These are phyloP conservation scores for Drosophila quinaria DNA, from an alignment of 2,888 invertebrate species.

Conservation along the genomic window DNA sequence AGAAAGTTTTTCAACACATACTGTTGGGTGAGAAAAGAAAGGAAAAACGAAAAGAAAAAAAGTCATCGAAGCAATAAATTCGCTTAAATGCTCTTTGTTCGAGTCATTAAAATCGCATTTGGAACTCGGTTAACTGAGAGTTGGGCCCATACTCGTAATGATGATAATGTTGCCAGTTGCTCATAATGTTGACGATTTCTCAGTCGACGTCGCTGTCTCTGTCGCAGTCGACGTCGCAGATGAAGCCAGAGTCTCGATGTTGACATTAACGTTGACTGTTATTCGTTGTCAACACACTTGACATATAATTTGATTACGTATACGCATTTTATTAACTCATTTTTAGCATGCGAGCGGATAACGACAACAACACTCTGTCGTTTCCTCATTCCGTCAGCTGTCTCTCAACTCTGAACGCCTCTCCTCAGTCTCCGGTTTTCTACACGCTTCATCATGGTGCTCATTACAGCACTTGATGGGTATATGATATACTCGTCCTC, in stretches of 20 bases:
- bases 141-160: slow-evolving; percentile 33
- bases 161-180: slow-evolving; percentile 40
- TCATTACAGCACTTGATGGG: slow-evolving; percentile 64
- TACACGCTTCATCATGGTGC: slow-evolving; percentile 21
- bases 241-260: slow-evolving; percentile 18
- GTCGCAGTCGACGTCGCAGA: slow-evolving; percentile 15
- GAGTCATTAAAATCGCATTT: slow-evolving; percentile 80
- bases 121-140: slow-evolving; percentile 54
- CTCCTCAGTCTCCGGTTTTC: not conserved
- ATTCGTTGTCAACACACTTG: slow-evolving; percentile 81
- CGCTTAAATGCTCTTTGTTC: slow-evolving; percentile 77
- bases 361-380: slow-evolving; percentile 20
- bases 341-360: slow-evolving; percentile 64
- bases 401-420: not conserved
- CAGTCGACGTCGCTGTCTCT: slow-evolving; percentile 1
- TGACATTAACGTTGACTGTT: slow-evolving; percentile 80
- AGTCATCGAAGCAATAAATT: slow-evolving; percentile 70
- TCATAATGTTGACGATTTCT: slow-evolving; percentile 29
- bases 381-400: not conserved
- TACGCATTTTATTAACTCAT: slow-evolving; percentile 81
- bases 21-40: not conserved
- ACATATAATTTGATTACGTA: slow-evolving; percentile 82
- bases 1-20: slow-evolving; percentile 1
- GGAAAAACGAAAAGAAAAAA: slow-evolving; percentile 16
- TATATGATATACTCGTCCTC: slow-evolving; percentile 74